Evolutionary conservation across 2,113 vertebrate species (phyloP).

Genomic region (Turnix velox): DNA sequence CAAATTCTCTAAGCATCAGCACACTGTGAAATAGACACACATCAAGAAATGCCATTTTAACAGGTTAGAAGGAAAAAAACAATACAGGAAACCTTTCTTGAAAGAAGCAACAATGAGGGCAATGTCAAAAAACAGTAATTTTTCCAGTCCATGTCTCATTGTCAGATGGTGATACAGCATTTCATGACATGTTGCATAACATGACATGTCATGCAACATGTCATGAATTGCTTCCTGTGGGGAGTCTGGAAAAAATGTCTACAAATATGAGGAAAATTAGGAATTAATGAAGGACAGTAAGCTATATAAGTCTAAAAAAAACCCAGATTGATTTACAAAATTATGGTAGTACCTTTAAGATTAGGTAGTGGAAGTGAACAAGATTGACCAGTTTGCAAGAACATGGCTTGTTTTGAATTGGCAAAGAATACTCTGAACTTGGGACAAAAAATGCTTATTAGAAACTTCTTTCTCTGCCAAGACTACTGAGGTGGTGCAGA

Average conservation of each 20-base stretch:
- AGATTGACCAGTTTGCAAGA: neutral
- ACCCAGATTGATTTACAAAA: neutral
- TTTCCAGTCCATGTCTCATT: neutral
- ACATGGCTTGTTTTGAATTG: neutral
- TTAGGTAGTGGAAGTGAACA: neutral
- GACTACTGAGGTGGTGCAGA: neutral
- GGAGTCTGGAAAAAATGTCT: neutral
- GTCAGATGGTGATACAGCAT: neutral
- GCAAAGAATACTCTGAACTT: neutral
- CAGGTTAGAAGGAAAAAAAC: neutral
- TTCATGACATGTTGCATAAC: too few species aligned
- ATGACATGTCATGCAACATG: too few species aligned
- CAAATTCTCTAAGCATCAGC: conserved; percentile 29
- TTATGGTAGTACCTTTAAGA: neutral
- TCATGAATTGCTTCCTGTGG: neutral
- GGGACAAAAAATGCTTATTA: neutral
- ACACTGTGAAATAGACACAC: conserved; percentile 25
- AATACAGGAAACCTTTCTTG: neutral
- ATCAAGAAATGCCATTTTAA: neutral
- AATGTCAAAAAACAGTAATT: neutral
- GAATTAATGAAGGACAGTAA: neutral
- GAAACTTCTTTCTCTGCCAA: neutral
- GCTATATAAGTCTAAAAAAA: neutral
- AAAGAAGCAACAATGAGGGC: neutral
- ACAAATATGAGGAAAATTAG: neutral